These are phyloP conservation scores for Formica exsecta DNA, from an alignment of 1,140 invertebrate genomes.

Conservation along the genomic window DNA sequence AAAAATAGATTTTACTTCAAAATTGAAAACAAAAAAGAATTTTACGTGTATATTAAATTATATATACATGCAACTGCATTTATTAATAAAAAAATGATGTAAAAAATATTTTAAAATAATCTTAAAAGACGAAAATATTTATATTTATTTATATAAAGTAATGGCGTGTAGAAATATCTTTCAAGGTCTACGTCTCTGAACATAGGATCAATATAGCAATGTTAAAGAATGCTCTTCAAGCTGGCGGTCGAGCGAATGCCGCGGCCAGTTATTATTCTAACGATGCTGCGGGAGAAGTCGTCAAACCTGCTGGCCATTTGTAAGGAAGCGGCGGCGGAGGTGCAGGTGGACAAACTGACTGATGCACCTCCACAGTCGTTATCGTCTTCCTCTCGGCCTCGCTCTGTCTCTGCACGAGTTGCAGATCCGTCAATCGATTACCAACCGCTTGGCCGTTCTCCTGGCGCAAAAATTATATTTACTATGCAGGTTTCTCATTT, in stretches of 20 bases:
- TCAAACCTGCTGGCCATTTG: constrained; percentile 84
- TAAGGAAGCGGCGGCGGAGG: constrained; percentile 83
- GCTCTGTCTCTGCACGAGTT: constrained; percentile 73
- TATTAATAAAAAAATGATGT: background rate
- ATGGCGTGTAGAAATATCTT: background rate
- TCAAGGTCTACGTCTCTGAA: background rate
- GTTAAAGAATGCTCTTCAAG: background rate
- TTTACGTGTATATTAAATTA: background rate
- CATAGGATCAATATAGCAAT: background rate
- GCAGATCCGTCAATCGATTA: constrained; percentile 68
- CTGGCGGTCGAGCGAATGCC: background rate
- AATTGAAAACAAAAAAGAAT: background rate
- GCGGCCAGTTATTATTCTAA: constrained; percentile 51
- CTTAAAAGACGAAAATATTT: background rate
- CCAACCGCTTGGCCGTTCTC: constrained; percentile 77
- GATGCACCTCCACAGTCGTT: constrained; percentile 85
- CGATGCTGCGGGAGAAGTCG: constrained; percentile 44
- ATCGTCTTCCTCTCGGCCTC: constrained; percentile 82
- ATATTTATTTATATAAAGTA: background rate
- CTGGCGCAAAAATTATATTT: constrained; percentile 63
- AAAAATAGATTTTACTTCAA: background rate
- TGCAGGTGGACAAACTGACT: constrained; percentile 82
- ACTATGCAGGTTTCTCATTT: constrained; percentile 4
- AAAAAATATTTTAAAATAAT: background rate
- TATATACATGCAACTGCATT: background rate